phyloP scores from a whole-genome alignment of 2,113 vertebrate species.

The Cygnus buccinator region DNA sequence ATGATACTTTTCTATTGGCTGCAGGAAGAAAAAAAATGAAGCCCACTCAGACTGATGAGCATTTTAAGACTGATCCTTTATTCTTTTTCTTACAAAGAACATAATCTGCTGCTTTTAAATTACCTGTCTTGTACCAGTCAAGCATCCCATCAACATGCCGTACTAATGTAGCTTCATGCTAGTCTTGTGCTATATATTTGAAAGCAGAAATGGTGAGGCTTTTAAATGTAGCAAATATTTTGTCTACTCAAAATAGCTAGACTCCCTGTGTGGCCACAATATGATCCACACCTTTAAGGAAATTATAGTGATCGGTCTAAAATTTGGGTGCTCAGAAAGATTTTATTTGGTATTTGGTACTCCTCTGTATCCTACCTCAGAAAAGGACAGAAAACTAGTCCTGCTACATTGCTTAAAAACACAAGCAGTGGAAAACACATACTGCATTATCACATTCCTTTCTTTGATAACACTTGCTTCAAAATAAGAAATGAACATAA shows the following conservation, averaged over 20 bases:
- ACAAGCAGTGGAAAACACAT: background rate
- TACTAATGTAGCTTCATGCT: background rate
- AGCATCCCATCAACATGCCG: background rate
- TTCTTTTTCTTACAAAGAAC: background rate
- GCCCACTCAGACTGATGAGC: background rate
- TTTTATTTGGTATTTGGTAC: background rate
- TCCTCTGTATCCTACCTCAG: background rate
- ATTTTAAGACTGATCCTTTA: background rate
- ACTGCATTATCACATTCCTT: background rate
- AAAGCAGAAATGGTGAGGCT: background rate
- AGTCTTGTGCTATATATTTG: background rate
- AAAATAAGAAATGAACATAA: conserved; percentile 21
- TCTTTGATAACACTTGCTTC: background rate
- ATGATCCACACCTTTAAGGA: background rate
- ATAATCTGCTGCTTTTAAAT: background rate
- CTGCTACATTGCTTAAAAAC: background rate
- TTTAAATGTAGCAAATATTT: background rate
- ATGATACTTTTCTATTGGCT: background rate
- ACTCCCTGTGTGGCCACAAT: background rate
- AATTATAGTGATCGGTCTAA: background rate
- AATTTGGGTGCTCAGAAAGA: background rate
- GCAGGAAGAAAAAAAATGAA: background rate
- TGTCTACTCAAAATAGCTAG: background rate
- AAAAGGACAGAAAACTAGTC: background rate
- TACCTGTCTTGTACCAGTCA: background rate